Conservation (phyloP, 2,113 vertebrate genomes). For the Macaca mulatta region DNA sequence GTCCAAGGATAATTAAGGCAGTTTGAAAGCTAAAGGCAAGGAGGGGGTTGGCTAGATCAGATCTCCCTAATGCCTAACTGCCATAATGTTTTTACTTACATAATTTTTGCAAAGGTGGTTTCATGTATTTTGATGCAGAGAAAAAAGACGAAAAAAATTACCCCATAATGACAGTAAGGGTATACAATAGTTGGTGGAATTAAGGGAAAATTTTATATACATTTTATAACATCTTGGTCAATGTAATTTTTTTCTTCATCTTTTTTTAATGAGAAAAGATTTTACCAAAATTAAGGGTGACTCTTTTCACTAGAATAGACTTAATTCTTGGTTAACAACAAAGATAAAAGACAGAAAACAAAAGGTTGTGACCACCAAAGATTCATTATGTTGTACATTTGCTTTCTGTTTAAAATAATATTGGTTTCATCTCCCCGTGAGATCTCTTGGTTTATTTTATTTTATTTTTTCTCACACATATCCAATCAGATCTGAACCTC, state of each 20-base stretch:
- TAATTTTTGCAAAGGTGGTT: too few species aligned
- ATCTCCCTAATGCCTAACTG: too few species aligned
- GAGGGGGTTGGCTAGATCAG: too few species aligned
- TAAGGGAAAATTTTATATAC: not conserved
- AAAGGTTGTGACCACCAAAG: not conserved
- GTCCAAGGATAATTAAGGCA: too few species aligned
- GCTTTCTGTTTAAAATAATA: not conserved
- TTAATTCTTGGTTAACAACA: not conserved
- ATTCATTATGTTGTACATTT: not conserved
- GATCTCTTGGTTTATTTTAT: not conserved
- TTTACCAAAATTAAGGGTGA: not conserved
- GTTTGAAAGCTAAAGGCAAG: too few species aligned
- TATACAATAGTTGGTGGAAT: not conserved
- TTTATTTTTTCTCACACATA: not conserved
- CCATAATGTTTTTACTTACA: too few species aligned
- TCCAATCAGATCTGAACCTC: not conserved
- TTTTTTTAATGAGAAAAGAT: not conserved
- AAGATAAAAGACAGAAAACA: not conserved
- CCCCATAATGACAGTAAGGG: not conserved
- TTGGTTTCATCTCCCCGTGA: not conserved
- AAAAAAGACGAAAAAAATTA: not conserved
- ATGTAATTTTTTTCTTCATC: not conserved
- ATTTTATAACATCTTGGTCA: not conserved
- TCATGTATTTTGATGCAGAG: not conserved
- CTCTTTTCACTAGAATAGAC: not conserved